These are phyloP conservation scores for Pavo muticus DNA, from an alignment of 2,113 vertebrate species.

Conservation along the genomic window DNA sequence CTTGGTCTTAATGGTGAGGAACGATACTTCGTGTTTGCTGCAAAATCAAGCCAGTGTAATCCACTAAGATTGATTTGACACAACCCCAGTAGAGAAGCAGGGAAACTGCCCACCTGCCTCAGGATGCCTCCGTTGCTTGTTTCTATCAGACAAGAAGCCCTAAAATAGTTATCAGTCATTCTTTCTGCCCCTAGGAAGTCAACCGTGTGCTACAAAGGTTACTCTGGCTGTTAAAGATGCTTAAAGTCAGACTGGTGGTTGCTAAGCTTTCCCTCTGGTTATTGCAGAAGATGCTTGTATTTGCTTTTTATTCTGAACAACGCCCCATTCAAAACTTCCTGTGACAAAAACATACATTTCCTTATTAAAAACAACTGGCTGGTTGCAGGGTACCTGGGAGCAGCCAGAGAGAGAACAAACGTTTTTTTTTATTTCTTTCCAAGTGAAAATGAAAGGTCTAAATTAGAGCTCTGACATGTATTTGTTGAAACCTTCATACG, in stretches of 20 bases:
- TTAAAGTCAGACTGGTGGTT: background rate
- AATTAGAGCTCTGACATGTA: background rate
- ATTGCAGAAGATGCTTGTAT: background rate
- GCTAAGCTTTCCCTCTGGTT: slow-evolving; percentile 7
- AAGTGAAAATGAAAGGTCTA: background rate
- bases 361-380: slow-evolving; percentile 14
- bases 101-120: background rate
- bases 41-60: background rate
- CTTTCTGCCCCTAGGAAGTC: background rate
- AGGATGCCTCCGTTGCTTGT: background rate
- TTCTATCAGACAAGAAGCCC: background rate
- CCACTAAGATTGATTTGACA: too few species aligned
- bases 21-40: background rate
- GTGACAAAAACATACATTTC: background rate
- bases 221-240: background rate
- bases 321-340: background rate
- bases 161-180: background rate
- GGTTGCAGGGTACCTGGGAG: background rate
- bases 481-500: background rate
- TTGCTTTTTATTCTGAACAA: background rate
- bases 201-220: background rate
- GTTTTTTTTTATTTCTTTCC: background rate
- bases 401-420: background rate
- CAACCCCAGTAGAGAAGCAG: background rate
- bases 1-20: background rate